Conservation (phyloP, 2,888 invertebrate genomes). For the Nemotelus pantherinus region DNA sequence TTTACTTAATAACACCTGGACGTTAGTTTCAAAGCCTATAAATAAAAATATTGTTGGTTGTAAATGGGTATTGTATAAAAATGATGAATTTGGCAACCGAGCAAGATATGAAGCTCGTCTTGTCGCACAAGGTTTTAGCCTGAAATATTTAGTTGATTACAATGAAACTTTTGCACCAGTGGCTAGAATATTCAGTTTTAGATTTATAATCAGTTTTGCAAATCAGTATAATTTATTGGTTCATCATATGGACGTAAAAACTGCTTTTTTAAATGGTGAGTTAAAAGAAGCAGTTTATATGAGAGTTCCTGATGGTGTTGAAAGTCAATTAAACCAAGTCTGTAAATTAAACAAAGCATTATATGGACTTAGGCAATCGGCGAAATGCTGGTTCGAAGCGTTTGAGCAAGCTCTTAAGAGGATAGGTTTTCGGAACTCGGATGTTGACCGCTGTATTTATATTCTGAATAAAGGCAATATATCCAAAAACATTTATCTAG, state of each 20-base stretch:
- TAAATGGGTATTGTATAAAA: constrained; percentile 52
- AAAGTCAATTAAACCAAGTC: constrained; percentile 34
- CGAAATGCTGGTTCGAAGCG: constrained; percentile 49
- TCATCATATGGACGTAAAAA: constrained; percentile 51
- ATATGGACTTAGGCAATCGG: constrained; percentile 54
- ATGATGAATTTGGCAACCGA: constrained; percentile 13
- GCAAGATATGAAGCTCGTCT: constrained; percentile 49
- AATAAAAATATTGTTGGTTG: constrained; percentile 52
- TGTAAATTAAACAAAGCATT: constrained; percentile 52
- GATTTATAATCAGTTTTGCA: constrained; percentile 49
- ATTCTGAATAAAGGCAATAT: constrained; percentile 51
- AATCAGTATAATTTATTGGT: constrained; percentile 50
- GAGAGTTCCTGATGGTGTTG: constrained; percentile 49
- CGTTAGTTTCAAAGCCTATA: constrained; percentile 48
- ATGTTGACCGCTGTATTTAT: constrained; percentile 52
- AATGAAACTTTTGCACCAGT: constrained; percentile 51
- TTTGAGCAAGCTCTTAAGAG: constrained; percentile 24
- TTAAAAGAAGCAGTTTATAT: constrained; percentile 52
- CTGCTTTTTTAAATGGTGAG: constrained; percentile 51
- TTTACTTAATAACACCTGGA: constrained; percentile 52
- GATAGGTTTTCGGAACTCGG: constrained; percentile 47
- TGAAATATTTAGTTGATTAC: constrained; percentile 49
- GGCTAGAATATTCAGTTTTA: constrained; percentile 50
- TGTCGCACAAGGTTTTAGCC: constrained; percentile 50
- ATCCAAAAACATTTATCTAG: constrained; percentile 53